phyloP scores from a whole-genome alignment of 2,113 vertebrate species.

The Neodontobutis hainanensis region DNA sequence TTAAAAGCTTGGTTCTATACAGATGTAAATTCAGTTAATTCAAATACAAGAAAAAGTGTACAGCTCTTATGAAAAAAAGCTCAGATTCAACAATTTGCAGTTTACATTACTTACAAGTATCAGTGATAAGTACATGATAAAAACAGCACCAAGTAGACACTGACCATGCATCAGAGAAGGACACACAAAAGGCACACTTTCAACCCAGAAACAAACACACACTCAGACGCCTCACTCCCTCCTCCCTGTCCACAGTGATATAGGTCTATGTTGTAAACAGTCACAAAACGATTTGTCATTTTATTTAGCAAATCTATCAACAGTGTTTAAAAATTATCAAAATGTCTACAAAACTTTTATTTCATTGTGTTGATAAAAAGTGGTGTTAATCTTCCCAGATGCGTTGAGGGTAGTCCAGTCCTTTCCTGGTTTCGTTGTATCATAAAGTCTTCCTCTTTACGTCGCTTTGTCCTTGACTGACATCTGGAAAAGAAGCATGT shows the following conservation, averaged over 20 bases:
- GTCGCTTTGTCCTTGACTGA: slow-evolving; percentile 78
- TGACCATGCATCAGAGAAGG: slow-evolving; percentile 78
- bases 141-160: slow-evolving; percentile 78
- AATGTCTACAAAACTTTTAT: slow-evolving; percentile 46
- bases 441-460: slow-evolving; percentile 79
- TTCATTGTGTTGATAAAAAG: slow-evolving; percentile 31
- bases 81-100: slow-evolving; percentile 65
- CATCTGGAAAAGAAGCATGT: slow-evolving; percentile 67
- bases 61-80: slow-evolving; percentile 52
- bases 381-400: slow-evolving; percentile 29
- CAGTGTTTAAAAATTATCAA: slow-evolving; percentile 62
- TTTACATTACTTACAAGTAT: slow-evolving; percentile 74
- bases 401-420: slow-evolving; percentile 24
- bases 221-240: slow-evolving; percentile 33
- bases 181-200: slow-evolving; percentile 63
- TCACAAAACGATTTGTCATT: slow-evolving; percentile 61
- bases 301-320: slow-evolving; percentile 61
- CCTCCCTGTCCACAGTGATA: slow-evolving; percentile 79
- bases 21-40: slow-evolving; percentile 65
- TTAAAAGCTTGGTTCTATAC: slow-evolving; percentile 70
- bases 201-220: slow-evolving; percentile 24
- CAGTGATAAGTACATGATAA: slow-evolving; percentile 71
- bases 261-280: slow-evolving; percentile 82
- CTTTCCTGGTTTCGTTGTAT: slow-evolving; percentile 46
- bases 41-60: slow-evolving; percentile 74